These are phyloP conservation scores for Melinaea menophilus DNA, from an alignment of 2,888 invertebrate species.

Conservation along the genomic window DNA sequence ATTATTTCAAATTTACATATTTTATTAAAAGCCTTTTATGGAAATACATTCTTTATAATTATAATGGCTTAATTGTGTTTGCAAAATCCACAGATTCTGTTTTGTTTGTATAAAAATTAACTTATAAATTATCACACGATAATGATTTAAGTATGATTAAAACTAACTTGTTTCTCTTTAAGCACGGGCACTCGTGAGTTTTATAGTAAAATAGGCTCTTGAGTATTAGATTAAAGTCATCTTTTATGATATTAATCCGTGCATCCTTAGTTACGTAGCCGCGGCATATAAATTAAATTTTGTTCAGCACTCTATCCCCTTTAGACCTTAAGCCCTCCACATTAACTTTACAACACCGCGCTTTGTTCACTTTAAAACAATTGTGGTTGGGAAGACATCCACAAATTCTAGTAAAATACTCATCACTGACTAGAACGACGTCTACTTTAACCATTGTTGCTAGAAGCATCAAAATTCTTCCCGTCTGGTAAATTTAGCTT, in stretches of 20 bases:
- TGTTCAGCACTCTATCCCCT: conserved; percentile 40
- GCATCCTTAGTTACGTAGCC: conserved; percentile 30
- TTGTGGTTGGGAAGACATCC: conserved; percentile 46
- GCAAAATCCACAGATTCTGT: background rate
- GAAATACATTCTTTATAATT: background rate
- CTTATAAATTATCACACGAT: no score
- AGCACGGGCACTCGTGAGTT: conserved; percentile 9
- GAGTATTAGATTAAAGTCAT: conserved; percentile 31
- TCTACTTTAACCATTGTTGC: conserved; percentile 53
- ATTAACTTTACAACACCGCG: conserved; percentile 46
- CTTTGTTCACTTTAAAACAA: conserved; percentile 51
- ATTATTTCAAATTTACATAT: conserved; percentile 33
- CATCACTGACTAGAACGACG: conserved; percentile 47
- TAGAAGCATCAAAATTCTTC: conserved; percentile 59
- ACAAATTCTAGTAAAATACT: conserved; percentile 57
- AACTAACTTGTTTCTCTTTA: conserved; percentile 5
- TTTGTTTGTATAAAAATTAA: no score
- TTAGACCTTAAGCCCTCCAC: conserved; percentile 42
- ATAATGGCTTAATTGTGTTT: background rate
- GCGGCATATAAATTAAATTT: conserved; percentile 41
- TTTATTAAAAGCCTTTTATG: conserved; percentile 6
- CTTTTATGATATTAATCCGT: conserved; percentile 32
- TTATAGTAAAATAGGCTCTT: conserved; percentile 24
- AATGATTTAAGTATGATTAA: no score
- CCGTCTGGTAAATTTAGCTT: conserved; percentile 60